phyloP scores from a whole-genome alignment of 2,113 vertebrate species.

The Coptodon bakossiorum region DNA sequence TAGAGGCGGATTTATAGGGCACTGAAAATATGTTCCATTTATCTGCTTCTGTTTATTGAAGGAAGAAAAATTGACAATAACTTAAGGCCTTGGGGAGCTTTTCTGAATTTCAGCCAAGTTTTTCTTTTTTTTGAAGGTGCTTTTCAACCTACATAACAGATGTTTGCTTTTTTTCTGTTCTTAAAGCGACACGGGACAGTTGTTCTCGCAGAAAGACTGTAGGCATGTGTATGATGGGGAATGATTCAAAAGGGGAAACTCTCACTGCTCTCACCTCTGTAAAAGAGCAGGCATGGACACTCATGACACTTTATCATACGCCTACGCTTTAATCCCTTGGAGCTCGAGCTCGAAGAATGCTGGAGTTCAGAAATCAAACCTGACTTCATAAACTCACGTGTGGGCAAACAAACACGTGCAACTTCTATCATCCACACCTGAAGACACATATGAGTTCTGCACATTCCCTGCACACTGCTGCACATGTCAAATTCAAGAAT shows the following conservation, averaged over 20 bases:
- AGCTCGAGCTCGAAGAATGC: background rate
- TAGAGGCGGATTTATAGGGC: background rate
- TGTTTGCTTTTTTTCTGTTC: slow-evolving; percentile 23
- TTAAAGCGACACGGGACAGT: background rate
- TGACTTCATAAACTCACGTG: background rate
- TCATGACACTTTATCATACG: slow-evolving; percentile 25
- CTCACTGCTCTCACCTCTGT: background rate
- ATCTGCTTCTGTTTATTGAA: slow-evolving; percentile 20
- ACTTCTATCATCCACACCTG: background rate
- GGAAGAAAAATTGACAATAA: background rate
- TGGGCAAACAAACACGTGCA: background rate
- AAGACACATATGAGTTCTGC: background rate
- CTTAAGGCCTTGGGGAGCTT: slow-evolving; percentile 10
- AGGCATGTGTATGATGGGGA: background rate
- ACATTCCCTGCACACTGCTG: background rate
- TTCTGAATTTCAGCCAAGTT: background rate
- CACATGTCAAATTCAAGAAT: background rate
- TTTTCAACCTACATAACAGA: slow-evolving; percentile 33
- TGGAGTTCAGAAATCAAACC: slow-evolving; percentile 26
- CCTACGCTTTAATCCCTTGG: slow-evolving; percentile 13
- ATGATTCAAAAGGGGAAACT: background rate
- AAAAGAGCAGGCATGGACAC: background rate
- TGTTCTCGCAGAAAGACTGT: background rate
- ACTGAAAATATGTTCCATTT: background rate
- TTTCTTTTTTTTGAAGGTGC: background rate